Evolutionary conservation across 2,888 invertebrate genomes (phyloP).

Genomic region (Drosophila aldrichi): DNA sequence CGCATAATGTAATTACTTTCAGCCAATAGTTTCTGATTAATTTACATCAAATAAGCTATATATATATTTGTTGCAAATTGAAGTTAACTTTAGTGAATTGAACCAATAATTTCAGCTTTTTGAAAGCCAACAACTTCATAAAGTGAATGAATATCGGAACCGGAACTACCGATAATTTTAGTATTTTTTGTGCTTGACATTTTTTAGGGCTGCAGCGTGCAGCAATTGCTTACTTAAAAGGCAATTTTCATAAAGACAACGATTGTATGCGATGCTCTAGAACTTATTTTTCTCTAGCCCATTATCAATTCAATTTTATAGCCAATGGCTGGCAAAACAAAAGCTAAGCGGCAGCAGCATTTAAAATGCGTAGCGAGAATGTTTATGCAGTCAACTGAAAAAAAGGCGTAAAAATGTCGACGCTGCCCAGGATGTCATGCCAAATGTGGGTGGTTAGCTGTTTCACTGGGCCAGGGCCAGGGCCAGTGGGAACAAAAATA

Average conservation of each 20-base stretch:
- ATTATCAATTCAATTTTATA: constrained; percentile 58
- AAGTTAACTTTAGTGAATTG: neutral
- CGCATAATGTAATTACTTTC: neutral
- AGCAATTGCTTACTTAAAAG: neutral
- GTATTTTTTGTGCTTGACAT: neutral
- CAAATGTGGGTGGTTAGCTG: constrained; percentile 13
- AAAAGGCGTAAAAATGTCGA: constrained; percentile 72
- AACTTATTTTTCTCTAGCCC: constrained; percentile 1
- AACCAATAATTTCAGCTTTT: neutral
- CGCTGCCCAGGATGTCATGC: constrained; percentile 28
- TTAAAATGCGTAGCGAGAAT: constrained; percentile 66
- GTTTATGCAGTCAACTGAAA: constrained; percentile 72
- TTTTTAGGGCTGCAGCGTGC: neutral
- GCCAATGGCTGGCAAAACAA: constrained; percentile 42
- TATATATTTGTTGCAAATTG: neutral
- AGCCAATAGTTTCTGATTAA: neutral
- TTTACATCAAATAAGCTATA: neutral
- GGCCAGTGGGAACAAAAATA: constrained; percentile 1
- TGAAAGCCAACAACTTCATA: too few relatives aligned
- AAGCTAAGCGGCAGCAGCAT: constrained; percentile 43
- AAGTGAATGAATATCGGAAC: neutral
- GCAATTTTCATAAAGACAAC: constrained; percentile 7
- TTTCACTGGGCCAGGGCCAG: neutral
- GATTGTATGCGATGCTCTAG: constrained; percentile 9
- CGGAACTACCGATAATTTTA: neutral